These are phyloP conservation scores for Grallaria varia DNA, from an alignment of 2,113 vertebrate species.

Conservation along the genomic window DNA sequence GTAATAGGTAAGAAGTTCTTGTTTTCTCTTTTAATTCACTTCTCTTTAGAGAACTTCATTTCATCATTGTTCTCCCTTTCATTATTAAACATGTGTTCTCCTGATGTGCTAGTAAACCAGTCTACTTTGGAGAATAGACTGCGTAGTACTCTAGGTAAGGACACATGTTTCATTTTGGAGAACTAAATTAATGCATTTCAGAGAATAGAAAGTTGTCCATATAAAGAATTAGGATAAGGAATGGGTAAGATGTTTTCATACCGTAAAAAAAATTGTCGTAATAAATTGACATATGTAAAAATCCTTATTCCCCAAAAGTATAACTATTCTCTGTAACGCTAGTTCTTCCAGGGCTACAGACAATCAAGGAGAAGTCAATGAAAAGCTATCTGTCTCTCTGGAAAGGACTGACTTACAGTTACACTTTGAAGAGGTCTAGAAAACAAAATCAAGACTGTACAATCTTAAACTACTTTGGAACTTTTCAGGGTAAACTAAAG, in stretches of 20 bases:
- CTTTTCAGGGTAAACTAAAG: not conserved
- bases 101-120: not conserved
- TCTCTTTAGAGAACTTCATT: not conserved
- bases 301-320: not conserved
- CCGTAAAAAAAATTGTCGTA: not conserved
- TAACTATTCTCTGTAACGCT: not conserved
- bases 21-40: not conserved
- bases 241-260: not conserved
- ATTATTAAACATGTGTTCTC: not conserved
- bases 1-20: constrained; percentile 77
- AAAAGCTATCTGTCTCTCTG: not conserved
- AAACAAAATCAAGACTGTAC: not conserved
- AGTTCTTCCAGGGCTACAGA: not conserved
- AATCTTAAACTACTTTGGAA: not conserved
- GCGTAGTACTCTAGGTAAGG: constrained; percentile 49
- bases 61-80: not conserved
- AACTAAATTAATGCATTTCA: not conserved
- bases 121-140: constrained; percentile 58
- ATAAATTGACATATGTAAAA: not conserved
- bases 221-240: not conserved
- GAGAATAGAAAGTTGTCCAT: not conserved
- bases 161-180: not conserved
- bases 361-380: not conserved
- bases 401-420: not conserved
- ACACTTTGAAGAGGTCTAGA: not conserved